phyloP scores from a whole-genome alignment of 2,113 vertebrate species.

The Anseranas semipalmata region DNA sequence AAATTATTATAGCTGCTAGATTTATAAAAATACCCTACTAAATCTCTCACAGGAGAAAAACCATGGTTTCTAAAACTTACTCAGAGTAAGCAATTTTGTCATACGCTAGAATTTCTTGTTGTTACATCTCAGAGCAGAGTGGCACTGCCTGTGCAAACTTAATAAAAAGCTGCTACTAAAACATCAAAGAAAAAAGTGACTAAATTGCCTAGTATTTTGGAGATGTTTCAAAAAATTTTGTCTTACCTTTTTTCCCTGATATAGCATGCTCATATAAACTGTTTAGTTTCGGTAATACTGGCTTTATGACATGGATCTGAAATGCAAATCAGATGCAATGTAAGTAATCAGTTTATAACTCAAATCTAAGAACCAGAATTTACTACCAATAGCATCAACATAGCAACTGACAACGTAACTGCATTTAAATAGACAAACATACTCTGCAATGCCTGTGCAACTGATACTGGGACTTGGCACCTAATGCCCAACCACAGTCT shows the following conservation, averaged over 20 bases:
- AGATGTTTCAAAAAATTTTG: neutral
- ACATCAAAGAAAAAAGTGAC: neutral
- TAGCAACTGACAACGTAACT: neutral
- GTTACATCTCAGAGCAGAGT: neutral
- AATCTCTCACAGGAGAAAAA: neutral
- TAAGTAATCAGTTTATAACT: neutral
- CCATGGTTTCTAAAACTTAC: neutral
- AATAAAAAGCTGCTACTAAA: neutral
- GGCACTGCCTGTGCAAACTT: neutral
- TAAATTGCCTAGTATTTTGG: neutral
- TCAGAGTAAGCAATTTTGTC: neutral
- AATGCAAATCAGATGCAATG: neutral
- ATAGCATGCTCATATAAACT: slow-evolving; percentile 83
- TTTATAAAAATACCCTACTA: neutral
- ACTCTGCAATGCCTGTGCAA: neutral
- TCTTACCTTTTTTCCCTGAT: slow-evolving; percentile 79
- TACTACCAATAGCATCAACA: neutral
- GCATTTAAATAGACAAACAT: neutral
- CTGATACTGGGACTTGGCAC: fast-evolving
- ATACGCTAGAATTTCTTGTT: neutral
- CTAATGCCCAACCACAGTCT: fast-evolving
- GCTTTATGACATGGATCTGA: slow-evolving; percentile 94
- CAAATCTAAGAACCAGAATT: neutral
- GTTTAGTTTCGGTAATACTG: slow-evolving; percentile 90
- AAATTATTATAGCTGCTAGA: too few species aligned